phyloP scores from a whole-genome alignment of 2,888 invertebrate species.

The Callyntrura guangdongensis region DNA sequence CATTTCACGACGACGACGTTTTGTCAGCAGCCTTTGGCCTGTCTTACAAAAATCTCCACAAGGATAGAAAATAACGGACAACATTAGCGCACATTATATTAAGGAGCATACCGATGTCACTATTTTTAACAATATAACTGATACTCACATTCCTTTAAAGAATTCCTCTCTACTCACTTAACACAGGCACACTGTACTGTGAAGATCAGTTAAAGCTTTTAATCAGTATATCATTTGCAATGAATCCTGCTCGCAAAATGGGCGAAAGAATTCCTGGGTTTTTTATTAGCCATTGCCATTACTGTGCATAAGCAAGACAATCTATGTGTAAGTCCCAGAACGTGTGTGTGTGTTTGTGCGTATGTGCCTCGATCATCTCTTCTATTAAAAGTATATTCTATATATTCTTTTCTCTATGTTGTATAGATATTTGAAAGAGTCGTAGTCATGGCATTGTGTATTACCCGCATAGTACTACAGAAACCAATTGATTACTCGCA shows the following conservation, averaged over 20 bases:
- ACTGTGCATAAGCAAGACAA: neutral
- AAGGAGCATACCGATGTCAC: neutral
- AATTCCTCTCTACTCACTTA: no score
- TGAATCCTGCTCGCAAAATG: neutral
- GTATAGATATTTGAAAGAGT: neutral
- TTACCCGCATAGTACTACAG: neutral
- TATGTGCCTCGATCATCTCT: neutral
- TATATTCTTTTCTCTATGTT: no score
- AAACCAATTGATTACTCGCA: constrained; percentile 17
- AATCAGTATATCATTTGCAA: neutral
- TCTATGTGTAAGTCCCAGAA: no score
- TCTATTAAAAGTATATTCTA: no score
- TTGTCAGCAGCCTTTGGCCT: no score
- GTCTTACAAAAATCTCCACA: no score
- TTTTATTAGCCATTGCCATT: neutral
- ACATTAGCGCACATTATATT: neutral
- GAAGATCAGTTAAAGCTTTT: neutral
- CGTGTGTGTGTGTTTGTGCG: no score
- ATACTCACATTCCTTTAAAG: no score
- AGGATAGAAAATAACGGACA: neutral
- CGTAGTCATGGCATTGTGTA: neutral
- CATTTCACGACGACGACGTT: no score
- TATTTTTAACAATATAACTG: no score
- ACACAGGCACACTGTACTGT: neutral
- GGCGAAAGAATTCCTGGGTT: neutral